Evolutionary conservation across 2,113 vertebrate genomes (phyloP), one percentile per base, ranked within the genome.

Genomic region (Thamnaconus septentrionalis): DNA sequence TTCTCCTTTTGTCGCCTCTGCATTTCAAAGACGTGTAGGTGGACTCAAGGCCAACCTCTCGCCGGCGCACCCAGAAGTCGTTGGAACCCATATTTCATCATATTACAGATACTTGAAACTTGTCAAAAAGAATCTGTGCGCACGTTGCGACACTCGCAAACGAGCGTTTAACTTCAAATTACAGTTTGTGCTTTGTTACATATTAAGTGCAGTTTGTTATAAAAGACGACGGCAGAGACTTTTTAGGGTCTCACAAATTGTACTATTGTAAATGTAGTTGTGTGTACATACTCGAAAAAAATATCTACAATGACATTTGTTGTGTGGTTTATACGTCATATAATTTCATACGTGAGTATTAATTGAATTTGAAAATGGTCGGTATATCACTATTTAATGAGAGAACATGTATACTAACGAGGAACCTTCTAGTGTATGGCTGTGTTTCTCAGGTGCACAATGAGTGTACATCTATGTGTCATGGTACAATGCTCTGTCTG

Each of bases 191-290:
- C 73, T 84, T 87, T 86, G 66, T 86, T 82, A 82, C 18, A 31
- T 85, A 75, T 82, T 78, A 79, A 86, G 84, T 84, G 73, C 81
- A 64, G 75, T 87, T 87, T 86, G 77, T 84, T 78, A 80, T 69
- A 84, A 68, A 31, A 53, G 54, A 78, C 41, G 41, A 64, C 58
- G 49, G 71, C 71, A 48, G 74, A 72, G 52, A 73, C 62, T 84
- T 84, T 86, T 71, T 64, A 81, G 71, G 61, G 73, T 81, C 79
- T 82, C 70, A 76, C 59, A 71, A 75, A 75, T 62, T 89, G 84
- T 89, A 84, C 87, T 85, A 87, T 82, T 91, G 90, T 92, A 91
- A 92, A 91, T 90, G 89, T 90, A 89, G 67, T 73, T 62, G 74
- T 80, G 84, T 87, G 87, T 91, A 89, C 81, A 90, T 90, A 87